These are phyloP conservation scores for Pteruthius melanotis DNA, from an alignment of 2,113 vertebrate genomes.

Conservation along the genomic window DNA sequence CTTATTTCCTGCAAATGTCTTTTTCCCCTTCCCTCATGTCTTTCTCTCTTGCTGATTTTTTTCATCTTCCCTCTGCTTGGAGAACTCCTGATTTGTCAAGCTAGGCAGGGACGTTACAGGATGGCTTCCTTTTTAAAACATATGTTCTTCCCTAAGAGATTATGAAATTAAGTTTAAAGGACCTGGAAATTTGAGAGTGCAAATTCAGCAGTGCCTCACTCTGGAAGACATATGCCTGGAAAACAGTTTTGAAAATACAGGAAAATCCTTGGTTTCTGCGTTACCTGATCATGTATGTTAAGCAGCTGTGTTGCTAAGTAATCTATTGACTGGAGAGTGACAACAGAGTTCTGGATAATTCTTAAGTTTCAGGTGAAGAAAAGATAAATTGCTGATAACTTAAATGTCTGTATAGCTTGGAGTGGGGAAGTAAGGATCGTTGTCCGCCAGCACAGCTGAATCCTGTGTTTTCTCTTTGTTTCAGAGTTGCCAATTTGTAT, in stretches of 20 bases:
- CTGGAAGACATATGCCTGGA: neutral
- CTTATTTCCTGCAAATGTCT: neutral
- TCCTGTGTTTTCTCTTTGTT: slow-evolving; percentile 17
- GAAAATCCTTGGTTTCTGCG: neutral
- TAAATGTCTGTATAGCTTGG: neutral
- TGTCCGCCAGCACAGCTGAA: neutral
- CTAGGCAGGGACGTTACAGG: neutral
- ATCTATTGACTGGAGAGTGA: neutral
- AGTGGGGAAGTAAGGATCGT: neutral
- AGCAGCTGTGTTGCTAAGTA: neutral
- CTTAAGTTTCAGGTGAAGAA: neutral
- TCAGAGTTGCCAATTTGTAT: slow-evolving; percentile 92
- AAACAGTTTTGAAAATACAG: neutral
- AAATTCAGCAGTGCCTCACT: neutral
- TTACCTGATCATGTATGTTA: neutral
- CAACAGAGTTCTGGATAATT: neutral
- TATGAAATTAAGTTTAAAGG: neutral
- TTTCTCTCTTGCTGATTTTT: neutral
- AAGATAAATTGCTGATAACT: neutral
- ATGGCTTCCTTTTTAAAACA: neutral
- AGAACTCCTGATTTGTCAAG: neutral
- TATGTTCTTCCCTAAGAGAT: neutral
- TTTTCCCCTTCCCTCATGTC: neutral
- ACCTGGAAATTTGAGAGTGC: neutral
- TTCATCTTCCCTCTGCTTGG: neutral